Evolutionary conservation across 2,888 invertebrate genomes (phyloP).

Genomic region (Pherbina coryleti): DNA sequence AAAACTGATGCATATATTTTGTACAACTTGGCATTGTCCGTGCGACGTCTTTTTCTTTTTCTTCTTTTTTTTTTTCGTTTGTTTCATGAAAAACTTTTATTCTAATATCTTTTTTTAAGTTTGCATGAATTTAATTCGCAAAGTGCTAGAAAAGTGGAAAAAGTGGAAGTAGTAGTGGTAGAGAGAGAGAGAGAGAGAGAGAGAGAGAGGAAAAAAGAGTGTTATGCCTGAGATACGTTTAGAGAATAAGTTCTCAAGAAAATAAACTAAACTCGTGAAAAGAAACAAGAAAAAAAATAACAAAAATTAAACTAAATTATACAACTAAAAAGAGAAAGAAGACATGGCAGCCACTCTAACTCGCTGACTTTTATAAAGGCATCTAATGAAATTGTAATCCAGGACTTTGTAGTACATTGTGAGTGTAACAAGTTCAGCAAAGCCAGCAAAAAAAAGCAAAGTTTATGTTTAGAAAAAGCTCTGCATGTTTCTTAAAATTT

Average conservation of each 20-base stretch:
- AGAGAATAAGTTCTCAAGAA: too few relatives aligned
- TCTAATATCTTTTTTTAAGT: background rate
- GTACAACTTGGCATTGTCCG: background rate
- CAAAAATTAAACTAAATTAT: background rate
- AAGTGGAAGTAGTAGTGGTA: background rate
- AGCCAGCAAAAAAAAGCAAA: too few relatives aligned
- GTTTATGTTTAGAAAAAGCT: too few relatives aligned
- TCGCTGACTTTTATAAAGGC: conserved; percentile 1
- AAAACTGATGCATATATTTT: conserved; percentile 14
- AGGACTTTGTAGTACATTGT: background rate
- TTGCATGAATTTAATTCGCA: conserved; percentile 9
- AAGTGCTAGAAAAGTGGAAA: background rate
- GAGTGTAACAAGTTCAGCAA: too few relatives aligned
- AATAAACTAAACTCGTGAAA: too few relatives aligned
- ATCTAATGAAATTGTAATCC: conserved; percentile 26
- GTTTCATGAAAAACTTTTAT: background rate
- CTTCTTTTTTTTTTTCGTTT: background rate
- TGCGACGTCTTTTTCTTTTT: background rate
- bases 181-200: background rate
- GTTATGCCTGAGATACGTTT: too few relatives aligned
- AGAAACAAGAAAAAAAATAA: background rate
- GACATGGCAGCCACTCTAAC: background rate
- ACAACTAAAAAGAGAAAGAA: background rate
- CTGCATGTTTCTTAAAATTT: too few relatives aligned
- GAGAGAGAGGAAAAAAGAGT: background rate